phyloP scores from a whole-genome alignment of 2,113 vertebrate species.

The Nibea coibor region DNA sequence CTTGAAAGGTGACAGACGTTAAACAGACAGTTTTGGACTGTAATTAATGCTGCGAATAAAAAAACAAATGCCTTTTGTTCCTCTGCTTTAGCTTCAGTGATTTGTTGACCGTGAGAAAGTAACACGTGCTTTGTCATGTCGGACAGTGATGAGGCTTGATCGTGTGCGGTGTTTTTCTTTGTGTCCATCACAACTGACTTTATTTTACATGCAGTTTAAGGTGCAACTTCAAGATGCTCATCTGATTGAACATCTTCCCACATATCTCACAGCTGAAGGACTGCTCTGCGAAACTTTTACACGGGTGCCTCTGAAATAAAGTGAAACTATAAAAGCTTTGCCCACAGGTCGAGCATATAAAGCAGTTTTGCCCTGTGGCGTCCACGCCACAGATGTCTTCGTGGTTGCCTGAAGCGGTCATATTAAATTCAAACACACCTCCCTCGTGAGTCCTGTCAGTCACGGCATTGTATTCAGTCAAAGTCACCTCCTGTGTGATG shows the following conservation, averaged over 20 bases:
- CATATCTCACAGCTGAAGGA: slow-evolving; percentile 67
- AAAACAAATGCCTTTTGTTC: background rate
- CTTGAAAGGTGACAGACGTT: background rate
- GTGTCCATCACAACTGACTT: background rate
- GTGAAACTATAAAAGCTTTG: slow-evolving; percentile 69
- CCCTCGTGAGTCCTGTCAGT: slow-evolving; percentile 12
- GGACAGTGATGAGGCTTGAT: background rate
- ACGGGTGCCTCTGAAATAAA: slow-evolving; percentile 72
- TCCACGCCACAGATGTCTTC: background rate
- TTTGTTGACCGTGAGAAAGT: background rate
- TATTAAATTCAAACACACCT: slow-evolving; percentile 34
- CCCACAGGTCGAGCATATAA: slow-evolving; percentile 76
- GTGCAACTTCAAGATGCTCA: slow-evolving; percentile 68
- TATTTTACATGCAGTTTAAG: slow-evolving; percentile 56
- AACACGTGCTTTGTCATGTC: background rate
- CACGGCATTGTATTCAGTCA: slow-evolving; percentile 19
- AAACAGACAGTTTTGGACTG: background rate
- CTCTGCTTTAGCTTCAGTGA: background rate
- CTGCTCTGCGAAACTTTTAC: slow-evolving; percentile 43
- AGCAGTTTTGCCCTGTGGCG: slow-evolving; percentile 42
- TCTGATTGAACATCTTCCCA: slow-evolving; percentile 59
- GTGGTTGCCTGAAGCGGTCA: background rate
- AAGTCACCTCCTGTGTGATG: background rate
- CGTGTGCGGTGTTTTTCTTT: background rate
- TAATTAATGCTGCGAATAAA: background rate